These are phyloP conservation scores for Diplosoma virens DNA, from an alignment of 23 tunicate species.

Conservation along the genomic window DNA sequence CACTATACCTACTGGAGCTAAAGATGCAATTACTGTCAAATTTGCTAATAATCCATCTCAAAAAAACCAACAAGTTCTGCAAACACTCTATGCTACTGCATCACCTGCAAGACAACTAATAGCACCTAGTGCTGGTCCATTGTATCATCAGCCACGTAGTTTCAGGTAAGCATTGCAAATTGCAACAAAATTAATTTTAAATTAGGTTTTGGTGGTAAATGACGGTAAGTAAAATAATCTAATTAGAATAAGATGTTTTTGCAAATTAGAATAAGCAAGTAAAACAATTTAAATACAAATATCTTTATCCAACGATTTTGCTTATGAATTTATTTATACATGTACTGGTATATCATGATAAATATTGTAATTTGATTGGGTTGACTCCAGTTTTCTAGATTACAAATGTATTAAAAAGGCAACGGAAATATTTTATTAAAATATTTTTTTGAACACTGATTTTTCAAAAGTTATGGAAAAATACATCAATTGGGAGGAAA, in stretches of 20 bases:
- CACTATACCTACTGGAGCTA: conserved; percentile 79
- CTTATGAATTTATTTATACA: no score
- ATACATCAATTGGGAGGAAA: no score
- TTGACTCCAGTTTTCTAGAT: no score
- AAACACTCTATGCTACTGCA: conserved; percentile 82
- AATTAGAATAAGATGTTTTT: not conserved
- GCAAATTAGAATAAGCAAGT: no score
- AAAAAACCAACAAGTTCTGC: conserved; percentile 84
- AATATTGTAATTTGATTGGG: no score
- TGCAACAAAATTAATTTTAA: not conserved
- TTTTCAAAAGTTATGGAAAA: no score
- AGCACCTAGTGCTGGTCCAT: conserved; percentile 55
- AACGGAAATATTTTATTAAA: no score
- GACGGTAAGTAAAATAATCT: not conserved
- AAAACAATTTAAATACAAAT: no score
- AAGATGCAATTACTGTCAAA: conserved; percentile 86
- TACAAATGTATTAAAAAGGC: no score
- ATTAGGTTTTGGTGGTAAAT: not conserved
- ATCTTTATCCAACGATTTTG: no score
- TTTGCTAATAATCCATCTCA: conserved; percentile 96
- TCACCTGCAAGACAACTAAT: conserved; percentile 55
- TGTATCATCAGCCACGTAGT: conserved; percentile 75
- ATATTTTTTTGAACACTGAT: no score
- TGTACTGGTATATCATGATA: no score
- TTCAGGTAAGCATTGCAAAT: conserved; percentile 54